Percentiles rank a stretch among this genome's conserved stretches.
Evolutionary conservation across 1,140 invertebrate genomes (phyloP).

Genomic region (Lordiphosa stackelbergi): DNA sequence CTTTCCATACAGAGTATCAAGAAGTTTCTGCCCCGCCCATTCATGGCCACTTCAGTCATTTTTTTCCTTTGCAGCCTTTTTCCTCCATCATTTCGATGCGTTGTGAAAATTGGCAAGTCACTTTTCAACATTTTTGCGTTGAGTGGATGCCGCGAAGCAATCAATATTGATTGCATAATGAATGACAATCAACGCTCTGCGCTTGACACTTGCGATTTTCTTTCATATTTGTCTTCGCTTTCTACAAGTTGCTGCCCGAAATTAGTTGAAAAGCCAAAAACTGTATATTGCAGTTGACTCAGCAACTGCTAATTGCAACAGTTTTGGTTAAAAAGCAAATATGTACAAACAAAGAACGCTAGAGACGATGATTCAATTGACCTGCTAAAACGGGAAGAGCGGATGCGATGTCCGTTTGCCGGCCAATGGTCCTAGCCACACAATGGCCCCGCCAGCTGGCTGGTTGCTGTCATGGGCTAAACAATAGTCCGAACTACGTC

Average conservation of each 20-base stretch:
- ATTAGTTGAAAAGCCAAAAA: conserved; percentile 40
- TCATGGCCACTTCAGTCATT: not conserved
- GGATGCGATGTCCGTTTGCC: conserved; percentile 50
- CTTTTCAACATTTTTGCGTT: conserved; percentile 51
- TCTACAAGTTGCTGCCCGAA: conserved; percentile 4
- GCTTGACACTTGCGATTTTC: conserved; percentile 52
- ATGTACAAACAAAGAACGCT: conserved; percentile 23
- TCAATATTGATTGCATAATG: conserved; percentile 75
- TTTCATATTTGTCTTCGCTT: not conserved
- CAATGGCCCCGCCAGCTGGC: conserved; percentile 59
- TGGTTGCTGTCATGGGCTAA: conserved; percentile 45
- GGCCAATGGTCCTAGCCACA: conserved; percentile 29
- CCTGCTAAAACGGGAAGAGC: conserved; percentile 40
- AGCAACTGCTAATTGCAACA: conserved; percentile 39
- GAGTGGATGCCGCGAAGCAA: conserved; percentile 49
- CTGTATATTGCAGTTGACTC: conserved; percentile 1
- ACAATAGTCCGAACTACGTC: conserved; percentile 30
- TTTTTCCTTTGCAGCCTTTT: conserved; percentile 17
- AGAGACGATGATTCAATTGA: conserved; percentile 64
- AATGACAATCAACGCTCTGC: conserved; percentile 64
- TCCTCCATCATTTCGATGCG: conserved; percentile 26
- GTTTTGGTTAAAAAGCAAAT: conserved; percentile 17
- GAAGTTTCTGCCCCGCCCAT: conserved; percentile 1
- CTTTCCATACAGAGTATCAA: conserved; percentile 3
- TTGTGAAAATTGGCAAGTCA: conserved; percentile 68